A percentile compares a stretch with the other conserved stretches of the same genome.
These are phyloP conservation scores for Conger conger DNA, from an alignment of 2,113 vertebrate genomes.

Conservation along the genomic window DNA sequence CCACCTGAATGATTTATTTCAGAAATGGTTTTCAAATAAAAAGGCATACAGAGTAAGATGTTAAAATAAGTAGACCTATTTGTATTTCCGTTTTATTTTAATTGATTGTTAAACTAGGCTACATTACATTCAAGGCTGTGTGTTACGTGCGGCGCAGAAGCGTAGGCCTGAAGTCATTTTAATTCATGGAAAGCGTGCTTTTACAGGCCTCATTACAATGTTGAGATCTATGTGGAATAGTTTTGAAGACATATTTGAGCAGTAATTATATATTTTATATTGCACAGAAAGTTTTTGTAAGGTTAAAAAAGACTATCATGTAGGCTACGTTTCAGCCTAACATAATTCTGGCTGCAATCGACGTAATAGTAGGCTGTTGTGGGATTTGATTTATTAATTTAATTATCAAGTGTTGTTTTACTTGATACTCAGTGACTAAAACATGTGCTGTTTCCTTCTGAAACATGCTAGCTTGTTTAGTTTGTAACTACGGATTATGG, in stretches of 20 bases:
- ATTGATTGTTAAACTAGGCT: background rate
- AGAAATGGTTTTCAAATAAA: background rate
- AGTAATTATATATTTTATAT: slow-evolving; percentile 43
- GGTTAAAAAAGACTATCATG: slow-evolving; percentile 27
- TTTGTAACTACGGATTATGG: background rate
- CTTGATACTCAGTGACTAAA: slow-evolving; percentile 5
- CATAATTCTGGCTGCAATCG: slow-evolving; percentile 19
- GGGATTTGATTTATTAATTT: slow-evolving; percentile 34
- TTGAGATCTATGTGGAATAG: slow-evolving; percentile 29
- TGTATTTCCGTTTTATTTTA: background rate
- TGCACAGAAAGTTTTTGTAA: slow-evolving; percentile 30
- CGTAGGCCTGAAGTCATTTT: slow-evolving; percentile 43
- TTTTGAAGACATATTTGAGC: slow-evolving; percentile 26
- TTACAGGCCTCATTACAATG: slow-evolving; percentile 30
- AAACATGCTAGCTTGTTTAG: background rate
- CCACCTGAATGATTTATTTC: background rate
- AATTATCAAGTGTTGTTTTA: slow-evolving; percentile 43
- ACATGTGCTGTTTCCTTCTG: background rate
- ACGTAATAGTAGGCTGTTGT: slow-evolving; percentile 27
- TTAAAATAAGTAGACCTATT: background rate
- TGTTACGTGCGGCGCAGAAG: slow-evolving; percentile 50
- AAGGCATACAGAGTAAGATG: background rate
- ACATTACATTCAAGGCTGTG: slow-evolving; percentile 1
- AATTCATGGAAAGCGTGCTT: slow-evolving; percentile 47
- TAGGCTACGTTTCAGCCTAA: slow-evolving; percentile 34